Base-by-base conservation (phyloP, 2,888 invertebrate genomes). In the Sepiola atlantica region DNA sequence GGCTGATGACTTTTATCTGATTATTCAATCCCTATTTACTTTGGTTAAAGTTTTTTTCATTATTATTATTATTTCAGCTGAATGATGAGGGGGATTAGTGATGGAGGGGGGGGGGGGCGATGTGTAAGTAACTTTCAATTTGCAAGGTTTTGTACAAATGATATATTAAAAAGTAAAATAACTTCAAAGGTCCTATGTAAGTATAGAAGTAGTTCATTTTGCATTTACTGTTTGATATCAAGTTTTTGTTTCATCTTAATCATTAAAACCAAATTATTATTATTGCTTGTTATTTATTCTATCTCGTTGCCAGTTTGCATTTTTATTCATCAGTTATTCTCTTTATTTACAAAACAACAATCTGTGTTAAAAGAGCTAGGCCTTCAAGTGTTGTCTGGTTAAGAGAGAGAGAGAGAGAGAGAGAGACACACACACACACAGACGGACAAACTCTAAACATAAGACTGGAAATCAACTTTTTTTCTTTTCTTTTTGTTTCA, bases 151-250 rank as follows among this genome's bases (percentile, higher is more conserved):
- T 77, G 77, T 77, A 32, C n/a, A 77, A 77, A n/a, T n/a, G 12
- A 77, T n/a, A 12, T 21, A 28, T 21, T 24, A 21, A 77, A 77
- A 77, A 77, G 14, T 16, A 77, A 77, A 32, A 32, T 1, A 77
- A 77, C 0, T 10, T n/a, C 28, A 32, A n/a, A 61, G 21, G 24
- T 61, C n/a, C n/a, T 2, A 77, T 77, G 77, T 77, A 77, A 77
- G n/a, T 77, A 77, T 77, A 77, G 77, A 77, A n/a, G 77, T 77
- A 77, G 77, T n/a, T 77, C 77, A 77, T 77, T 77, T 77, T 77
- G n/a, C 32, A 77, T 77, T 77, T 77, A 77, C 77, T 77, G 77
- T 77, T 77, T 77, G 77, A n/a, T 77, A 77, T 77, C 77, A 77
- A 77, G n/a, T 77, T 45, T 45, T 45, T 45, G 45, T 45, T 77